A percentile compares a stretch with the other conserved stretches of the same genome.
phyloP scores from a whole-genome alignment of 2,113 vertebrate genomes.

The Gobius niger region DNA sequence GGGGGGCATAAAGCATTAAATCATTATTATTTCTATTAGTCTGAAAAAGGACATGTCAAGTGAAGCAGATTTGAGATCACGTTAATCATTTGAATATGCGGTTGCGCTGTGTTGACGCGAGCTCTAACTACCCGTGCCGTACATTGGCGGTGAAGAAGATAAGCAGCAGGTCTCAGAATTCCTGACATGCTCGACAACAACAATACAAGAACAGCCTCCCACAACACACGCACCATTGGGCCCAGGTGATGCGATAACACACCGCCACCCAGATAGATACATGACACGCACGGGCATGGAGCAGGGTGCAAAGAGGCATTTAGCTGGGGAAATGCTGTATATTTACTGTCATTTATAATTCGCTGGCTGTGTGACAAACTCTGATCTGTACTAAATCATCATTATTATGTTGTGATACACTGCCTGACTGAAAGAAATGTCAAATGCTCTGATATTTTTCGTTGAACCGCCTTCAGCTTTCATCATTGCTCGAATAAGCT shows the following conservation, averaged over 20 bases:
- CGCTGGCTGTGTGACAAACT: too few relatives aligned
- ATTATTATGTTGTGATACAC: too few relatives aligned
- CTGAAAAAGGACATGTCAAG: too few relatives aligned
- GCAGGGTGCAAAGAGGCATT: constrained; percentile 10
- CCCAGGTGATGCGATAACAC: constrained; percentile 55
- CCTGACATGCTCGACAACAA: constrained; percentile 62
- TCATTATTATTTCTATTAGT: too few relatives aligned
- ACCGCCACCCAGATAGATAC: constrained; percentile 34
- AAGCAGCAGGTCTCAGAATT: constrained; percentile 46
- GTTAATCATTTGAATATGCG: neutral
- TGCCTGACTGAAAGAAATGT: too few relatives aligned
- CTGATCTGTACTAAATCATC: too few relatives aligned
- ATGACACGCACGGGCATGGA: constrained; percentile 38
- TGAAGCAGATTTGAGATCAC: neutral
- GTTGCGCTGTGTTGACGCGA: constrained; percentile 46
- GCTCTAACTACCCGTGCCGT: constrained; percentile 23
- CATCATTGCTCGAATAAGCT: too few relatives aligned
- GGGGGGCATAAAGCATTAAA: too few relatives aligned
- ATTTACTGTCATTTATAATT: too few relatives aligned
- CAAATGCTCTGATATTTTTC: too few relatives aligned
- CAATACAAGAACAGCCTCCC: constrained; percentile 51
- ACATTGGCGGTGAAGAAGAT: constrained; percentile 52
- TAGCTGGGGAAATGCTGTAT: too few relatives aligned
- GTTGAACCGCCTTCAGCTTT: too few relatives aligned
- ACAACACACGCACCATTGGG: constrained; percentile 49